Conservation (phyloP, 2,797 vertebrate species). For the Champsocephalus esox region DNA sequence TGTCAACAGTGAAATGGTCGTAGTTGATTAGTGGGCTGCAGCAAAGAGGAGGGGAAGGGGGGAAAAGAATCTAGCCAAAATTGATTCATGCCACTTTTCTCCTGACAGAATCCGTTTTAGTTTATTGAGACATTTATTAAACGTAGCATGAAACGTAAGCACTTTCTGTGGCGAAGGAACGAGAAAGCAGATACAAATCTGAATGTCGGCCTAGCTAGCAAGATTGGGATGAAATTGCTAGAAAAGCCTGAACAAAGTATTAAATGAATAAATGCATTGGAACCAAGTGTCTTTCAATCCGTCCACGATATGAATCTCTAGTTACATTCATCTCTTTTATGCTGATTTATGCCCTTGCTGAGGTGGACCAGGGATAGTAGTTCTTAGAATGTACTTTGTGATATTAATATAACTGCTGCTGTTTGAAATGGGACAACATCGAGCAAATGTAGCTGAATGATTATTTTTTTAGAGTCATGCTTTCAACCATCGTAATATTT, state of each 20-base stretch:
- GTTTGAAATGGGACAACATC: background rate
- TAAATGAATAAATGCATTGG: conserved; percentile 84
- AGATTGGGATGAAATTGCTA: conserved; percentile 55
- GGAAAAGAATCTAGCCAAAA: conserved; percentile 12
- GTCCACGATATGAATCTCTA: conserved; percentile 39
- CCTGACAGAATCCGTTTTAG: conserved; percentile 60
- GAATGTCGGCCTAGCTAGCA: conserved; percentile 14
- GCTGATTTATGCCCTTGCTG: conserved; percentile 13
- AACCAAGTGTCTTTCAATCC: conserved; percentile 59
- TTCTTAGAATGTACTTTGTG: background rate
- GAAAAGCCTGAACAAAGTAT: conserved; percentile 61
- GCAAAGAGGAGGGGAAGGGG: background rate
- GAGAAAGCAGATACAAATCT: conserved; percentile 37
- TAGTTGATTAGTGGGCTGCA: conserved; percentile 40
- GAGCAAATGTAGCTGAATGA: background rate
- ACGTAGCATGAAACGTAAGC: conserved; percentile 67
- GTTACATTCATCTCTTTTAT: conserved; percentile 34
- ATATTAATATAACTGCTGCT: background rate
- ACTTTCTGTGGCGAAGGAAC: conserved; percentile 54
- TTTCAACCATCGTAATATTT: background rate
- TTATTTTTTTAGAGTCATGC: no score
- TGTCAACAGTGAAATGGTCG: conserved; percentile 49
- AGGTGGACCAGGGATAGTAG: background rate
- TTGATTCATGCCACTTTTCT: conserved; percentile 59
- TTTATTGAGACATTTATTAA: conserved; percentile 71